Evolutionary conservation across 1,140 invertebrate genomes (phyloP), one percentile per base, ranked within the genome.

Genomic region (Luehdorfia chinensis): DNA sequence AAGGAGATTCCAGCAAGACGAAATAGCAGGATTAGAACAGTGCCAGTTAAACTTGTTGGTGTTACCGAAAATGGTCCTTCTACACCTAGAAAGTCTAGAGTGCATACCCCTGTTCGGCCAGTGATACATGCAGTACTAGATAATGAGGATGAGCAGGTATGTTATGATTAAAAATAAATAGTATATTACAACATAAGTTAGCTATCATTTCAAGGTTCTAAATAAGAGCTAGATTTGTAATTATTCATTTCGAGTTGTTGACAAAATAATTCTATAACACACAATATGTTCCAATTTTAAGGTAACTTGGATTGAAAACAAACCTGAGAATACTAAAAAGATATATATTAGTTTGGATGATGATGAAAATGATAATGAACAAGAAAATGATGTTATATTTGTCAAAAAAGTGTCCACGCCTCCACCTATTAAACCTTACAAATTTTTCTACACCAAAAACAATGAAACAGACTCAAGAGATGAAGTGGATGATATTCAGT

Each of bases 61-160:
- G 37, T 67, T 11, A 39, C 53, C 1, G 64, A 68, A 31, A 81
- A 79, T 64, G 71, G 68, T 0, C 47, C 65, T 1, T 41, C 55
- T 0, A 68, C 69, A 32, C 60, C 74, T 8, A 59, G 67, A 27
- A 80, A 74, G 41, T 62, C 71, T 5, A 64, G 69, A 25, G 54
- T 69, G 33, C 69, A 75, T 15, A 72, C 68, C 25, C 70, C 73
- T 14, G 60, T 74, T 4, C 59, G 62, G 28, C 78, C 73, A 9
- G 43, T 72, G 1, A 54, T 76, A 43, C 64, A 70, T 55, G 50
- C 65, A 27, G 60, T 78, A 1, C 43, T 75, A 54, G 71, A 71
- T 61, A 76, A 78, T 59, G 62, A 66, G 21, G 67, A 66, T 48
- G 74, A 77, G 44, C 74, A 80, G 71, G 76, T 80, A 68, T 47